A percentile compares a stretch with the other conserved stretches of the same genome.
These are phyloP conservation scores for Mythimna impura DNA, from an alignment of 2,888 invertebrate genomes.

Conservation along the genomic window DNA sequence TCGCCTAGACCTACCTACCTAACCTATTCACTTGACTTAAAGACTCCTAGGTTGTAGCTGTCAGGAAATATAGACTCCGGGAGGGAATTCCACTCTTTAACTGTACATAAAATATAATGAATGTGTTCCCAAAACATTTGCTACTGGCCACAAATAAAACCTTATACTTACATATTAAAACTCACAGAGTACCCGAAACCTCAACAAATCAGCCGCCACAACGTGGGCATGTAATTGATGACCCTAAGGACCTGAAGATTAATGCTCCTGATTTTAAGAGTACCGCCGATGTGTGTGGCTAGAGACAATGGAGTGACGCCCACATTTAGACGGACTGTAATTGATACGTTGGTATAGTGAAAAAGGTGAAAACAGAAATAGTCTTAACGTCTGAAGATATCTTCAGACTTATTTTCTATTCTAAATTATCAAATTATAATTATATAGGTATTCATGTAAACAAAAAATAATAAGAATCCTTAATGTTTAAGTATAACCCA, in stretches of 20 bases:
- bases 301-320: constrained; percentile 68
- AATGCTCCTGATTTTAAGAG: constrained; percentile 71
- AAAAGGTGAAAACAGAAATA: neutral
- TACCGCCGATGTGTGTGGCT: constrained; percentile 68
- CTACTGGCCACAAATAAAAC: neutral
- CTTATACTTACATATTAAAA: constrained; percentile 9
- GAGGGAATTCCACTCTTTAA: too few species aligned
- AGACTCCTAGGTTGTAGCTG: too few species aligned
- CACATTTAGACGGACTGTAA: constrained; percentile 63
- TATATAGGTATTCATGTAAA: too few species aligned
- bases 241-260: constrained; percentile 68
- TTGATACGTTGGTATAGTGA: constrained; percentile 62
- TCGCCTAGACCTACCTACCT: too few species aligned
- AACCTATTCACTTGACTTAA: too few species aligned
- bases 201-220: constrained; percentile 9
- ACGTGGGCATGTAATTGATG: constrained; percentile 70
- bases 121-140: too few species aligned
- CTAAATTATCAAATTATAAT: neutral
- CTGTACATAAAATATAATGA: too few species aligned
- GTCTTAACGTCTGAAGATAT: neutral
- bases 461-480: too few species aligned
- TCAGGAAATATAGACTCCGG: too few species aligned
- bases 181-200: neutral
- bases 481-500: too few species aligned
- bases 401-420: neutral